Evolutionary conservation across 2,113 vertebrate genomes (phyloP), one percentile per base, ranked within the genome.

Genomic region (Myxocyprinus asiaticus): DNA sequence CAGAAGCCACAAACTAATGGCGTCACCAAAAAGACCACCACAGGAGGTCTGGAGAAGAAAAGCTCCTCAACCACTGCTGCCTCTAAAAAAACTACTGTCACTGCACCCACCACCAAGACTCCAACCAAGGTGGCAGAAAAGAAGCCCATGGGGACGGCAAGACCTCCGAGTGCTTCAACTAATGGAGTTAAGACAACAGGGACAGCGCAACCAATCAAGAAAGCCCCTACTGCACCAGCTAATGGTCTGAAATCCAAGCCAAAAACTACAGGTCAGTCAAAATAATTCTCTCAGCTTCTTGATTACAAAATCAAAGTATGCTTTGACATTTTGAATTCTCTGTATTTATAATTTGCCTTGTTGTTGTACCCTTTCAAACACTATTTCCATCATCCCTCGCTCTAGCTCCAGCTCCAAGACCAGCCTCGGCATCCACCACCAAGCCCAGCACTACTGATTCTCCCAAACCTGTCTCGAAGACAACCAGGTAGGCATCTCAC

Each of bases 401-500:
- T 65, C 68, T 76, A 33, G 66, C 84, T 80, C 44, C 88, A 65
- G 69, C 90, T 76, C 55, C 89, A 63, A 93, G 88, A 70, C 83
- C 90, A 0, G 64, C 80, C 73, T 80, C 89, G 6, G 66, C 86
- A 1, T 79, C 88, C 45, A 68, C 87, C 61, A 55, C 85, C 78
- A 93, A 89, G 80, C 62, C 82, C 2, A 85, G 84, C 79, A 55
- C 65, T 9, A 64, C 82, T 14, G 79, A 73, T 42, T 70, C 83
- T 47, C 63, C 84, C 67, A 92, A 90, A 85, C 63, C 86, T 0
- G 86, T 88, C 85, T 85, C 92, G 83, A 94, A 93, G 90, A 87
- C 92, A 86, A 86, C 89, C 85, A 93, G 92, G 93, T 94, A 84
- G 72, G 88, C 72, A 22, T 81, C 79, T 82, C 75, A 86, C 76